These are phyloP conservation scores for Sinella curviseta DNA, from an alignment of 1,140 invertebrate genomes.

Conservation along the genomic window DNA sequence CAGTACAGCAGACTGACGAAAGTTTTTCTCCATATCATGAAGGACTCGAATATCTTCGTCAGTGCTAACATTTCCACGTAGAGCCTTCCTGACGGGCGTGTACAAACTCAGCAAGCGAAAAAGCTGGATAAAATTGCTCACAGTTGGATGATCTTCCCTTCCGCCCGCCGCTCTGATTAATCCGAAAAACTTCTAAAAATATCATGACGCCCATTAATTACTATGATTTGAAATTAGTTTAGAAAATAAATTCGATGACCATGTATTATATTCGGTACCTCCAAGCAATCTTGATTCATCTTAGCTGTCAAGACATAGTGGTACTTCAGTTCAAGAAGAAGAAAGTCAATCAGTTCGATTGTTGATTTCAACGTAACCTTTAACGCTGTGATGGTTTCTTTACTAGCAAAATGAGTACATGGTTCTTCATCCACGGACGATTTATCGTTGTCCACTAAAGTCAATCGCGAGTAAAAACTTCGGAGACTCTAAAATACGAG, in stretches of 20 bases:
- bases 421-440: too few species aligned
- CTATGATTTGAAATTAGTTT: neutral
- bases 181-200: constrained; percentile 34
- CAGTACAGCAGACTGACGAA: neutral
- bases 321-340: neutral
- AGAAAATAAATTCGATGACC: too few species aligned
- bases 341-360: constrained; percentile 14
- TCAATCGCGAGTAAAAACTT: too few species aligned
- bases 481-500: too few species aligned
- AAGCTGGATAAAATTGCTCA: constrained; percentile 2
- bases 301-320: constrained; percentile 26
- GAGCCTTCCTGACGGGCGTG: neutral
- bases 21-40: neutral
- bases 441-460: too few species aligned
- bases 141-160: constrained; percentile 33
- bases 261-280: too few species aligned
- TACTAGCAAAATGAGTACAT: too few species aligned
- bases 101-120: constrained; percentile 25
- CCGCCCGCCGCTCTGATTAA: constrained; percentile 17
- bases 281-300: constrained; percentile 29
- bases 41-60: too few species aligned
- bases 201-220: too few species aligned
- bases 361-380: constrained; percentile 26
- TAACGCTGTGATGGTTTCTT: constrained; percentile 17
- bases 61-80: constrained; percentile 2